These are phyloP conservation scores for Ctenopoma multispine DNA, from an alignment of 2,797 vertebrate species.

Conservation along the genomic window DNA sequence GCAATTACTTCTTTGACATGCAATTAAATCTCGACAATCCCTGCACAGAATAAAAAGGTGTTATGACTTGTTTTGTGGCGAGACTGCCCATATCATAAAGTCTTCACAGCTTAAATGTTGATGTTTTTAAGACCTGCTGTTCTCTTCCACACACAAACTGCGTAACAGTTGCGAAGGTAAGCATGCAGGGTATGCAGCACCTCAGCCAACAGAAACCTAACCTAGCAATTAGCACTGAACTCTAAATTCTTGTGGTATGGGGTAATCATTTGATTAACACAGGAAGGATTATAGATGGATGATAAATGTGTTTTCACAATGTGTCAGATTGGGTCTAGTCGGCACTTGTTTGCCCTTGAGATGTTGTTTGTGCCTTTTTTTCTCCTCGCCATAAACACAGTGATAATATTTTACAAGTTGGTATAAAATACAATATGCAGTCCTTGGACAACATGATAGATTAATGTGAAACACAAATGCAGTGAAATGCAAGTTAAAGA, in stretches of 20 bases:
- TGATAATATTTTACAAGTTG: constrained; percentile 56
- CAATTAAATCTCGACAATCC: constrained; percentile 58
- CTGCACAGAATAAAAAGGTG: constrained; percentile 56
- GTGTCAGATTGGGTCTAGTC: constrained; percentile 72
- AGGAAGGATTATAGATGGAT: constrained; percentile 78
- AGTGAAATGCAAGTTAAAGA: neutral
- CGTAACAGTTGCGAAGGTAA: constrained; percentile 65
- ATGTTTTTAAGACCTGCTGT: constrained; percentile 71
- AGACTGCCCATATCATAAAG: constrained; percentile 51
- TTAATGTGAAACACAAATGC: constrained; percentile 4
- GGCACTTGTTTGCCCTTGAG: constrained; percentile 72
- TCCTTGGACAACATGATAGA: constrained; percentile 1
- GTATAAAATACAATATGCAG: constrained; percentile 9
- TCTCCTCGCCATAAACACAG: constrained; percentile 44
- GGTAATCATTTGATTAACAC: constrained; percentile 82
- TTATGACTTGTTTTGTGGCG: constrained; percentile 71
- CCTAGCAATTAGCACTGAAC: constrained; percentile 80
- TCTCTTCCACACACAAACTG: constrained; percentile 59
- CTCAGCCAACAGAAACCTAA: constrained; percentile 83
- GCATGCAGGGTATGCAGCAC: constrained; percentile 75
- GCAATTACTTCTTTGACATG: constrained; percentile 67
- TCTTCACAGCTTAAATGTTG: constrained; percentile 76
- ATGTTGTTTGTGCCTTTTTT: constrained; percentile 63
- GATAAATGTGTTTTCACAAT: constrained; percentile 76
- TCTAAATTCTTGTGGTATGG: constrained; percentile 77